Conservation (phyloP, 2,888 invertebrate genomes). For the Sesia apiformis region DNA sequence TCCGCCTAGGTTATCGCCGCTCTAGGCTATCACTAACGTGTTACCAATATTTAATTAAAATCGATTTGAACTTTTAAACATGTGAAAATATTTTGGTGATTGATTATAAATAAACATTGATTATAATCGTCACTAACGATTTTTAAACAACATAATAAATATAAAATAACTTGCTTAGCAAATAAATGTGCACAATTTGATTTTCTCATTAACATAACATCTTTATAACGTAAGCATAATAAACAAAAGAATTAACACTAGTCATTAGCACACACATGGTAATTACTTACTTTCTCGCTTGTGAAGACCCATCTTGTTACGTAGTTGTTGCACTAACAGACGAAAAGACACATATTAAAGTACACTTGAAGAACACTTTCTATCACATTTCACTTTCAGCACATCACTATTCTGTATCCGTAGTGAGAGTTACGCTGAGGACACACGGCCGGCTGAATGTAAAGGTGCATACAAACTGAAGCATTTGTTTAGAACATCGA, state of each 20-base stretch:
- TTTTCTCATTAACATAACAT: background rate
- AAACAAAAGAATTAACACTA: background rate
- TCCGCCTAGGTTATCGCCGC: too few species aligned
- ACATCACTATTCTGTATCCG: constrained; percentile 19
- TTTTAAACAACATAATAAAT: too few species aligned
- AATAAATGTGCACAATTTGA: too few species aligned
- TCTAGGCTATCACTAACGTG: too few species aligned
- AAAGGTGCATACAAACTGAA: too few species aligned
- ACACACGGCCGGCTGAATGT: constrained; percentile 7
- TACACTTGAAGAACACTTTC: constrained; percentile 22
- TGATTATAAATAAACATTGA: too few species aligned
- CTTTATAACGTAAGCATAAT: background rate
- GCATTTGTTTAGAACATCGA: too few species aligned
- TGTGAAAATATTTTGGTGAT: too few species aligned
- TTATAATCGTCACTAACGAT: too few species aligned
- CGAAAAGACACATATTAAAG: constrained; percentile 19
- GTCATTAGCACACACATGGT: background rate
- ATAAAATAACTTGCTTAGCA: too few species aligned
- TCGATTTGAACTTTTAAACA: too few species aligned
- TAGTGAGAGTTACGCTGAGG: constrained; percentile 13
- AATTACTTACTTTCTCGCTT: constrained; percentile 56
- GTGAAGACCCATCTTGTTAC: constrained; percentile 52
- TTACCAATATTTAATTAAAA: too few species aligned
- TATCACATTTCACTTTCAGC: constrained; percentile 38
- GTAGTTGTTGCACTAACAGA: constrained; percentile 16